Evolutionary conservation across 2,888 invertebrate genomes (phyloP), one percentile per base, ranked within the genome.

Genomic region (Colletes collaris): DNA sequence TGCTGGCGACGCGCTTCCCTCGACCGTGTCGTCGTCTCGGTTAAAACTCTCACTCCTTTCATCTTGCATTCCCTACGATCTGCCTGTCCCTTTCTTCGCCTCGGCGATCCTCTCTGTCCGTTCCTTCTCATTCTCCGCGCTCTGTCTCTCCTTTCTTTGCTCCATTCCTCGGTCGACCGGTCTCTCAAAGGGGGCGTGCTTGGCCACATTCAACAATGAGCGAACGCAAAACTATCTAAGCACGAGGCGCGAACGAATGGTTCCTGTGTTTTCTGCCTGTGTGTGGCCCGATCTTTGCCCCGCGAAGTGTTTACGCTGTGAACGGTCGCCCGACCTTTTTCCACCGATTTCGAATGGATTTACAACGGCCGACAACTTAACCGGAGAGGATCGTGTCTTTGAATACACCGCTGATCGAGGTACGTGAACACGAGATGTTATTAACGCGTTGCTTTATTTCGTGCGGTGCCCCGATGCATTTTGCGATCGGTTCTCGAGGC

Each of bases 171-270:
- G 86, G 85, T 73, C 79, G 82, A 84, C 86, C 84, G 84, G 76
- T 86, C 86, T 87, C 82, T 76, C 74, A 81, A 67, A 79, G 79
- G 81, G 85, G 85, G 84, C 89, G 89, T 89, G 85, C 86, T 85
- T 83, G 88, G 87, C 82, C 79, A 80, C 84, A 75, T 87, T 81
- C 86, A 85, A 88, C 88, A 89, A 88, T 88, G 85, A 84, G 82
- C 83, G 86, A 86, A 88, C 87, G 88, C 84, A 81, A 87, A 88
- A 86, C 86, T 83, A 84, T 87, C 82, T 88, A 81, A 81, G 86
- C 88, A 87, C 86, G 86, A 87, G 86, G 87, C 83, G 78, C 84
- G 84, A 84, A 86, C 82, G 82, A 81, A 86, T 85, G 76, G 76
- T 83, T 77, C 76, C 56, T 69, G 69, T 81, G 79, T 74, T 76